Conservation (phyloP, 2,888 invertebrate species). For the Amiota mariae region DNA sequence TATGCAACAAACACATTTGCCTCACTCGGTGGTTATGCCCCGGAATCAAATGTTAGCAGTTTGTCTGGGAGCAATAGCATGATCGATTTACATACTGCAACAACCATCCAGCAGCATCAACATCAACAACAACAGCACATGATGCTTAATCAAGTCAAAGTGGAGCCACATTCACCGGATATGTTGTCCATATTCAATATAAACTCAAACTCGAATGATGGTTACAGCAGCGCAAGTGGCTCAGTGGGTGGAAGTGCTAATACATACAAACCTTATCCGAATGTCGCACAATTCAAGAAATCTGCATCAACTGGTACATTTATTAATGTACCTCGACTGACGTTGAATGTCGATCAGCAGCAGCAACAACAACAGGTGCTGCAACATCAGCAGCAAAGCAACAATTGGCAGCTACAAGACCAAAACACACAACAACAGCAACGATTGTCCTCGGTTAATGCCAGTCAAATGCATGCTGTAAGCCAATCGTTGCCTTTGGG, state of each 20-base stretch:
- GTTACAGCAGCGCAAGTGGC: slow-evolving; percentile 46
- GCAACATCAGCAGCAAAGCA: slow-evolving; percentile 44
- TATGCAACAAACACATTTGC: slow-evolving; percentile 6
- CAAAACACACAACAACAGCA: slow-evolving; percentile 56
- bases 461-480: neutral
- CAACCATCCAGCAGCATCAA: neutral
- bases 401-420: slow-evolving; percentile 46
- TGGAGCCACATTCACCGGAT: slow-evolving; percentile 63
- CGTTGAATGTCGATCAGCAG: slow-evolving; percentile 35
- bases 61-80: slow-evolving; percentile 34
- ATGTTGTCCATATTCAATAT: slow-evolving; percentile 61
- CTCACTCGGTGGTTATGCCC: slow-evolving; percentile 1
- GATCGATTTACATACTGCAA: slow-evolving; percentile 13
- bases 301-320: slow-evolving; percentile 70
- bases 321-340: slow-evolving; percentile 62
- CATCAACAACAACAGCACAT: slow-evolving; percentile 30
- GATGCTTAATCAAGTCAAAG: slow-evolving; percentile 63
- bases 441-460: slow-evolving; percentile 38
- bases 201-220: slow-evolving; percentile 42
- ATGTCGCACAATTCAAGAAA: slow-evolving; percentile 65
- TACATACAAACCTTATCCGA: slow-evolving; percentile 69
- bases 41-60: neutral
- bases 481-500: slow-evolving; percentile 52
- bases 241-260: slow-evolving; percentile 35
- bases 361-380: slow-evolving; percentile 41